Evolutionary conservation across 2,113 vertebrate species (phyloP), one percentile per base, ranked within the genome.

Genomic region (Aix galericulata): DNA sequence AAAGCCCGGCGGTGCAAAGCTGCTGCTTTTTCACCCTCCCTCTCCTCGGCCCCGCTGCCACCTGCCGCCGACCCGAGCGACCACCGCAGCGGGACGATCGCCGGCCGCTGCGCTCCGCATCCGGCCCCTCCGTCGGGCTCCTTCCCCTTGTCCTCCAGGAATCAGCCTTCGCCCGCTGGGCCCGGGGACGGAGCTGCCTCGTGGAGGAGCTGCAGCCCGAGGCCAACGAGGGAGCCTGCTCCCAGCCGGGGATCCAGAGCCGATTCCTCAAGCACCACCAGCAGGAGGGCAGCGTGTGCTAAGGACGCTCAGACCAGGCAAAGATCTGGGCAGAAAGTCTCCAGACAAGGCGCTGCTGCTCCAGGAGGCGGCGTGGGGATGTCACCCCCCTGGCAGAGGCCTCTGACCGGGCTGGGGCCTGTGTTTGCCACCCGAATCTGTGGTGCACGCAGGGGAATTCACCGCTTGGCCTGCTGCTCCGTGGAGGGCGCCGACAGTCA

Each of bases 51-150:
- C 66, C 60, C 75, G 63, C 26, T n/a, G 25, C 56, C 40, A 9
- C 75, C 55, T 76, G 78, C 56, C 82, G 36, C 56, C 5, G 0
- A 32, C 34, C 21, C 0, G 9, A 26, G 22, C 9, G 46, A 46
- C 22, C 50, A 7, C 50, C 44, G 21, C 15, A 27, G 17, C 2
- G 7, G 58, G 36, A 58, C 25, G 26, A 32, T 80, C 5, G 1
- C 21, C 17, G 1, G 17, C 25, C n/a, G 22, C 0, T 0, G 0
- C 0, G 4, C 14, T 21, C 77, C 13, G 69, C 3, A 7, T 31
- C 58, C 17, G 1, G 18, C 58, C 36, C 52, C 53, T 55, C 53
- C 53, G 2, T 55, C 14, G 13, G 25, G 27, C 53, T 29, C 53
- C 29, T 56, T 31, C 27, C 32, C 32, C 14, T 17, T 27, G 22